Base-by-base conservation (phyloP, 2,113 vertebrate species). In the Chiloscyllium plagiosum region DNA sequence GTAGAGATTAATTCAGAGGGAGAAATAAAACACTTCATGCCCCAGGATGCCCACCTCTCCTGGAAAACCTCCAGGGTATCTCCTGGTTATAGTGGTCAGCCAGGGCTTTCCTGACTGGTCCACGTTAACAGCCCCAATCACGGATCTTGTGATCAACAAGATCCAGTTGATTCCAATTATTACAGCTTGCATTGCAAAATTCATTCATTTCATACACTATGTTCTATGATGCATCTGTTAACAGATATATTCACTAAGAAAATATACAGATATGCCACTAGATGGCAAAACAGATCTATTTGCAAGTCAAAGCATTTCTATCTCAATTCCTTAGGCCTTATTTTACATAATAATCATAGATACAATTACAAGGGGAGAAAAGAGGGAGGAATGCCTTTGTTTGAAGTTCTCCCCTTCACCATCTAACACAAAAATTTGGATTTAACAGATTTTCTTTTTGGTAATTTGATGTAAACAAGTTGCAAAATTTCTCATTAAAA, bases 231-330 rank as follows among this genome's bases (percentile, higher is more conserved):
- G 68, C 26, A 10, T 70, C 42, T 68, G 19, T 20, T 12, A 52
- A 0, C 24, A 72, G 26, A 52, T 52, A 33, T 17, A 76, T 52
- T 20, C 68, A 52, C 42, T 26, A 72, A 72, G 50, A 13, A 50
- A 69, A 72, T 50, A 19, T 17, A 70, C 29, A 4, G 24, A 52
- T 50, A 66, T 72, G 94, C 94, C 94, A 95, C 68, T 95, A 95
- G 94, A 95, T 95, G 94, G 94, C 94, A 95, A 95, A 95, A 95
- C 52, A 95, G 47, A 22, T 29, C 94, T 29, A 72, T 50, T 33
- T 95, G 94, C 94, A 95, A 68, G 61, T 37, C 37, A 69, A 52
- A 52, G 42, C 42, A 70, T 12, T 94, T 94, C 20, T 20, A 93
- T n/a, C 90, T 93, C 47, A 94, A 42, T 19, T 94, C 66, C 6